Conservation (phyloP, 2,797 vertebrate species). For the Aulostomus chinensis region DNA sequence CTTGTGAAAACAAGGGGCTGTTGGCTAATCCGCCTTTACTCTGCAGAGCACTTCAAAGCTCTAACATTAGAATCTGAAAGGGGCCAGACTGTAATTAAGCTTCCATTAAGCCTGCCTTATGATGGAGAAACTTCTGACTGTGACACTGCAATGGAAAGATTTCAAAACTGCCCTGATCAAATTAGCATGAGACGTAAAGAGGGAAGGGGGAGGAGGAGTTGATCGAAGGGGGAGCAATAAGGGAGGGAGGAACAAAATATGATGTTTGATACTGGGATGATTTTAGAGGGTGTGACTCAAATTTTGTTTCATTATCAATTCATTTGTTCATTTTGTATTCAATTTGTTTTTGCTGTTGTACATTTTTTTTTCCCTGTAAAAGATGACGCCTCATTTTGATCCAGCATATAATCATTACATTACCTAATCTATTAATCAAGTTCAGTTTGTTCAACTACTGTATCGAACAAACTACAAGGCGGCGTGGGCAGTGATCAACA, state of each 20-base stretch:
- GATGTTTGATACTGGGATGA: background rate
- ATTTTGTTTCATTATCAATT: background rate
- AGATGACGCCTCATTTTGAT: too few species aligned
- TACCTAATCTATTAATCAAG: too few species aligned
- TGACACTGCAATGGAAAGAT: slow-evolving; percentile 80
- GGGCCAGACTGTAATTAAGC: slow-evolving; percentile 78
- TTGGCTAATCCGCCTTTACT: slow-evolving; percentile 78
- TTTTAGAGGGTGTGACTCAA: background rate
- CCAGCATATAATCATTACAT: too few species aligned
- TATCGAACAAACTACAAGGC: too few species aligned
- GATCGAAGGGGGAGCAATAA: slow-evolving; percentile 7
- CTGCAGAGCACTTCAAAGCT: slow-evolving; percentile 78
- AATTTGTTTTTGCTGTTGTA: background rate
- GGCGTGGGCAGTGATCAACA: too few species aligned
- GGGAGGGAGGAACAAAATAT: background rate
- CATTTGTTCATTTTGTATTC: background rate
- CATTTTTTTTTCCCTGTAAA: too few species aligned
- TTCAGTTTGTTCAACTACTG: too few species aligned
- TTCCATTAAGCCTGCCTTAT: slow-evolving; percentile 79
- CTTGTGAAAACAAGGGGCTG: slow-evolving; percentile 74
- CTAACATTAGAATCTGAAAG: slow-evolving; percentile 75
- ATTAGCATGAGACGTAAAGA: slow-evolving; percentile 54
- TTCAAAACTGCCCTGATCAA: slow-evolving; percentile 61
- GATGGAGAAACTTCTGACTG: slow-evolving; percentile 75
- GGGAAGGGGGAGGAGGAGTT: slow-evolving; percentile 9